Base-by-base conservation (phyloP, 64 coral and sea anemone genomes). In the Astreopora myriophthalma region DNA sequence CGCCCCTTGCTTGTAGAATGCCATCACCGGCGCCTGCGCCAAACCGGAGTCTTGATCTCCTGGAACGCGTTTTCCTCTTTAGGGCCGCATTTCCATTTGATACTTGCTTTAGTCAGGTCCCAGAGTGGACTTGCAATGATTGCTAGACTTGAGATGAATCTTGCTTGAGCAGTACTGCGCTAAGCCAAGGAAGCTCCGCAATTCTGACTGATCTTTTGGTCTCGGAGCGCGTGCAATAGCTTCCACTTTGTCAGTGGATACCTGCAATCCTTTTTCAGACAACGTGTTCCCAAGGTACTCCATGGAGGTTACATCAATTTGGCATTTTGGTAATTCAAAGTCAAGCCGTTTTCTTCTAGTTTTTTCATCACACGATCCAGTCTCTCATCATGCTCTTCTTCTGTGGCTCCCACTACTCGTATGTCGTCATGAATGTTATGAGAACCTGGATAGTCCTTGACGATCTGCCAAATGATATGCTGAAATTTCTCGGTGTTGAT, bases 1-100 rank as follows among this genome's bases (percentile, higher is more conserved):
- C 0, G 91, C 81, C 22, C 25, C 68, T 32, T 82, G 85, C 16
- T 33, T 72, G 75, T 58, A 80, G 34, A 73, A 94, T 14, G 76
- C 92, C 76, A 94, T 94, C 12, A 94, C 92, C 9, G 85, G 76
- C 74, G 92, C 92, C 16, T 71, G 32, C 5, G 85, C 71, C 11
- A 88, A 29, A 37, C 36, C n/a, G n/a, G 44, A 26, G 7, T n/a
- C 70, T 94, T 94, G 34, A 94, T 80, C 17, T 71, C 34, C 8
- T 69, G 17, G 6, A 88, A 75, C 24, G 92, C 92, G 22, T 40
- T 25, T 48, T 32, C 60, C 28, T 88, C 74, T 57, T 57, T 12
- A 28, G 55, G 12, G 64, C 76, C 75, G 75, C 85, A 81, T 28
- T 83, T 81, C 73, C 57, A 88, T 11, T 80, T 63, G 10, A 85